Conservation (phyloP, 2,113 vertebrate species). For the Brachirus orientalis region DNA sequence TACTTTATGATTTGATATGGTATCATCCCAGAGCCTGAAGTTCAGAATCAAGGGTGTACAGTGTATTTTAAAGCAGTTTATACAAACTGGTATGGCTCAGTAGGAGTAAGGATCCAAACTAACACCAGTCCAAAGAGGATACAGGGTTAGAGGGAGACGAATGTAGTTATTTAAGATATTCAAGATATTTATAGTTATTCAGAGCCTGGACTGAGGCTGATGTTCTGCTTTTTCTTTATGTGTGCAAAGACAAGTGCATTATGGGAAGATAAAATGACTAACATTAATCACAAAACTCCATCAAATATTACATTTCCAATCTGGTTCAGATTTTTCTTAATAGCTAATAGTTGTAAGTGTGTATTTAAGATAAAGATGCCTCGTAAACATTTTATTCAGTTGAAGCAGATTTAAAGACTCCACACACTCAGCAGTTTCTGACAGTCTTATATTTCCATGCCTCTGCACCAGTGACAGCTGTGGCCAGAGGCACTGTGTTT, state of each 20-base stretch:
- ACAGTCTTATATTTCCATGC: neutral
- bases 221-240: neutral
- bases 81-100: too few species aligned
- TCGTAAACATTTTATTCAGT: neutral
- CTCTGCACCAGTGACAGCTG: neutral
- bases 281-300: neutral
- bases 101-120: constrained; percentile 18
- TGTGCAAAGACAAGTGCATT: neutral
- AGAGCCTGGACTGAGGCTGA: neutral
- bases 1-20: neutral
- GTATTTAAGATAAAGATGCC: neutral
- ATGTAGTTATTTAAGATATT: too few species aligned
- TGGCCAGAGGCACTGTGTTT: neutral
- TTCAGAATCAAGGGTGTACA: neutral
- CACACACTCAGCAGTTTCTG: neutral
- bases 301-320: neutral
- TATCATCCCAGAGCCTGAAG: neutral
- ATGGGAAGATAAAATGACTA: neutral
- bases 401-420: neutral
- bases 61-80: constrained; percentile 14
- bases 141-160: too few species aligned
- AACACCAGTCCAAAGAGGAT: constrained; percentile 33
- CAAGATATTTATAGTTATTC: too few species aligned
- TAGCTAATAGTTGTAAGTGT: neutral
- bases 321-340: neutral